Conservation (phyloP, 2,888 invertebrate species). For the Acrobasis consociella region DNA sequence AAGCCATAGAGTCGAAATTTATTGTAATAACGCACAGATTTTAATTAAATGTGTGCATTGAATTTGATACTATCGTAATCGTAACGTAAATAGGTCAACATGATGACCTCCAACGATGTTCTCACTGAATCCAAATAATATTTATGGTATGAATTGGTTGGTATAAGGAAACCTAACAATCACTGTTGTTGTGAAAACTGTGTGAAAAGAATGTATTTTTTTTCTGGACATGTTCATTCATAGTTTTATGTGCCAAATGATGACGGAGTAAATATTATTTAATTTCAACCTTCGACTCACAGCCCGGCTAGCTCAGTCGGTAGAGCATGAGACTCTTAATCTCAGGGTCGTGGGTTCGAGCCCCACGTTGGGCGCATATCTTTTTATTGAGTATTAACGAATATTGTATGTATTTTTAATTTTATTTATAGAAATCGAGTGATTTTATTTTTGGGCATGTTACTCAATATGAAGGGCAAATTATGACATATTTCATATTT, state of each 20-base stretch:
- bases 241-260: not conserved
- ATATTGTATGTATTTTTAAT: not conserved
- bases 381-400: constrained; percentile 27
- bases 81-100: constrained; percentile 52
- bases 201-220: not conserved
- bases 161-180: too few species aligned
- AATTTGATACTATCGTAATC: constrained; percentile 46
- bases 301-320: constrained; percentile 84
- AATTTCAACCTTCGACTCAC: not conserved
- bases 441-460: too few species aligned
- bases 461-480: too few species aligned
- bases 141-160: not conserved
- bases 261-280: not conserved
- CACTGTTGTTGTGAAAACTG: too few species aligned
- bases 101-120: constrained; percentile 51
- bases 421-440: not conserved
- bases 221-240: not conserved
- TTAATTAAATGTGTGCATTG: not conserved
- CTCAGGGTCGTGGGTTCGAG: constrained; percentile 86
- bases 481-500: too few species aligned
- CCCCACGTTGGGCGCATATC: constrained; percentile 82
- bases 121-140: not conserved
- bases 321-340: constrained; percentile 85
- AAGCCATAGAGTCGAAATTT: constrained; percentile 2
- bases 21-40: not conserved